Percentiles rank a stretch among this genome's conserved stretches.
Conservation (phyloP, 2,888 invertebrate genomes). For the Rambutsinella grinnellia region DNA sequence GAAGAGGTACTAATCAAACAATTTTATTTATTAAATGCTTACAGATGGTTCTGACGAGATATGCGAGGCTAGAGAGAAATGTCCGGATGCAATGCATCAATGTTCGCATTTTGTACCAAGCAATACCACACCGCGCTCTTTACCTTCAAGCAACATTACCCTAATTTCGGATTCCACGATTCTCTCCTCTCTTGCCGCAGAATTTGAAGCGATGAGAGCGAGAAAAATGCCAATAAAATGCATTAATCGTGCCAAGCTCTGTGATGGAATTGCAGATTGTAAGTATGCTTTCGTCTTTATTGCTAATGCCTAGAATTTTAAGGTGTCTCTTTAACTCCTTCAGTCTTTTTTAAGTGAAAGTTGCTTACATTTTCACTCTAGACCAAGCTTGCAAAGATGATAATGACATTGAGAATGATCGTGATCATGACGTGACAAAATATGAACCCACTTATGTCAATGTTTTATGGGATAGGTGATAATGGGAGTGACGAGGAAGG, state of each 20-base stretch:
- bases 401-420: no score
- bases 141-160: slow-evolving; percentile 36
- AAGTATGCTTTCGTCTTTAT: slow-evolving; percentile 10
- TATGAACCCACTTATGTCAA: not conserved
- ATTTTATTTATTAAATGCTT: no score
- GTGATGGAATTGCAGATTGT: slow-evolving; percentile 79
- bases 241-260: slow-evolving; percentile 83
- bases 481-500: slow-evolving; percentile 62
- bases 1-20: no score
- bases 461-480: slow-evolving; percentile 41
- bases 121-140: slow-evolving; percentile 2
- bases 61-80: slow-evolving; percentile 75
- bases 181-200: slow-evolving; percentile 37
- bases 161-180: slow-evolving; percentile 57
- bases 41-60: slow-evolving; percentile 90
- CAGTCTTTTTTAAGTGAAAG: no score
- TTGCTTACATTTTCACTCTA: no score
- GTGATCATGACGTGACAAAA: not conserved
- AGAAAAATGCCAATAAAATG: slow-evolving; percentile 70
- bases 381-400: no score
- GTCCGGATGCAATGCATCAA: slow-evolving; percentile 69
- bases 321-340: no score
- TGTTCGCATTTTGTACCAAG: slow-evolving; percentile 67
- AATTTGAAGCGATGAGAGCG: slow-evolving; percentile 39
- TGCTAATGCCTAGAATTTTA: not conserved